These are phyloP conservation scores for Panonychus citri DNA, from an alignment of 1,140 invertebrate genomes.

Conservation along the genomic window DNA sequence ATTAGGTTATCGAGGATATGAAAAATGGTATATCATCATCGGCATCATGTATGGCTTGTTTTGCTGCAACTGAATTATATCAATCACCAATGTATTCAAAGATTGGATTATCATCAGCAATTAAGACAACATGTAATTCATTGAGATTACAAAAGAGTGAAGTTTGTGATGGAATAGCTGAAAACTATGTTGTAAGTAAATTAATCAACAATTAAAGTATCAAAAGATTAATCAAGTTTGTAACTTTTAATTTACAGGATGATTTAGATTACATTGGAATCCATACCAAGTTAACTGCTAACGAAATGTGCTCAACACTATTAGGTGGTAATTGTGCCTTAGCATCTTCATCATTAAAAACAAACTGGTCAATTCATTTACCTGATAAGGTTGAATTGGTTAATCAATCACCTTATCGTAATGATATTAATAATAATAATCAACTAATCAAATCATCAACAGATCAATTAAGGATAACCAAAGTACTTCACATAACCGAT, in stretches of 20 bases:
- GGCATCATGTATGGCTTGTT: neutral
- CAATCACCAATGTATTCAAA: neutral
- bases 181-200: neutral
- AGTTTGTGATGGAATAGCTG: neutral
- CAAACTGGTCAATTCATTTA: neutral
- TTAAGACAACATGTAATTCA: neutral
- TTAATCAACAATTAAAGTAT: neutral
- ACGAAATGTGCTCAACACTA: constrained; percentile 5
- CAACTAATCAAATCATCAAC: neutral
- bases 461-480: neutral
- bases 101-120: neutral
- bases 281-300: constrained; percentile 1
- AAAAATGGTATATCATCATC: neutral
- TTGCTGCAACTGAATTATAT: neutral
- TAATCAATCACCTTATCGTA: too few relatives aligned
- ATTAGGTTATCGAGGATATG: neutral
- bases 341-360: neutral
- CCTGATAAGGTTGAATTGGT: neutral
- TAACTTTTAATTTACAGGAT: neutral
- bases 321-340: constrained; percentile 1
- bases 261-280: constrained; percentile 1
- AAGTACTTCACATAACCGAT: constrained; percentile 53
- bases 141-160: neutral
- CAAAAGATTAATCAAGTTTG: neutral
- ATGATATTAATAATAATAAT: too few relatives aligned